Percentiles rank a stretch among this genome's conserved stretches.
These are phyloP conservation scores for Lepisosteus oculatus DNA, from an alignment of 2,113 vertebrate species.

Conservation along the genomic window DNA sequence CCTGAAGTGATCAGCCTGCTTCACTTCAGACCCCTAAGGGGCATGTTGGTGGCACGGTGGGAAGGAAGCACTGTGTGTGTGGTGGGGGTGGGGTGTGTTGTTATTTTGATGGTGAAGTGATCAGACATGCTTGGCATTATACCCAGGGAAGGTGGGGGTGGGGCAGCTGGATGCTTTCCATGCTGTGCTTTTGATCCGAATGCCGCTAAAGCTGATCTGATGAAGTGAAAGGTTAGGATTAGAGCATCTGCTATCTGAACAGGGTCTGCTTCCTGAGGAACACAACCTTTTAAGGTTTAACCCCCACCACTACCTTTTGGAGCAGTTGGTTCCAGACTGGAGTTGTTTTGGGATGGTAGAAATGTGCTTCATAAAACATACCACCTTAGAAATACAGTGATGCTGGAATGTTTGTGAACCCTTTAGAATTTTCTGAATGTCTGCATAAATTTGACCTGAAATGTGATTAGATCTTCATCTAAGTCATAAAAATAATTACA, in stretches of 20 bases:
- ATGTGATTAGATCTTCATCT: too few relatives aligned
- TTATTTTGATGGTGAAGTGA: constrained; percentile 63
- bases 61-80: background rate
- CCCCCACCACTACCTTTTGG: background rate
- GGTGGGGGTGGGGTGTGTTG: constrained; percentile 25
- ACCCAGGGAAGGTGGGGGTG: constrained; percentile 36
- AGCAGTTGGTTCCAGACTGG: too few relatives aligned
- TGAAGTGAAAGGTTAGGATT: constrained; percentile 70
- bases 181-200: constrained; percentile 61
- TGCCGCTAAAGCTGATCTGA: constrained; percentile 71
- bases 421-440: too few relatives aligned
- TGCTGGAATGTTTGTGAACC: too few relatives aligned
- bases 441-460: too few relatives aligned
- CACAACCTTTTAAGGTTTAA: constrained; percentile 16
- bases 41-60: constrained; percentile 11
- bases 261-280: constrained; percentile 41
- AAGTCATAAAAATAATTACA: too few relatives aligned
- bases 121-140: constrained; percentile 67
- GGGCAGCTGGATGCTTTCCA: constrained; percentile 40
- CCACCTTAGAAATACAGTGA: too few relatives aligned
- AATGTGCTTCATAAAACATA: too few relatives aligned
- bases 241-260: constrained; percentile 65
- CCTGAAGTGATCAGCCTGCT: constrained; percentile 27
- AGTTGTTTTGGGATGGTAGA: too few relatives aligned
- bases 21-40: constrained; percentile 6